These are phyloP conservation scores for Drosophila glabriapex DNA, from an alignment of 2,888 invertebrate species.

Conservation along the genomic window DNA sequence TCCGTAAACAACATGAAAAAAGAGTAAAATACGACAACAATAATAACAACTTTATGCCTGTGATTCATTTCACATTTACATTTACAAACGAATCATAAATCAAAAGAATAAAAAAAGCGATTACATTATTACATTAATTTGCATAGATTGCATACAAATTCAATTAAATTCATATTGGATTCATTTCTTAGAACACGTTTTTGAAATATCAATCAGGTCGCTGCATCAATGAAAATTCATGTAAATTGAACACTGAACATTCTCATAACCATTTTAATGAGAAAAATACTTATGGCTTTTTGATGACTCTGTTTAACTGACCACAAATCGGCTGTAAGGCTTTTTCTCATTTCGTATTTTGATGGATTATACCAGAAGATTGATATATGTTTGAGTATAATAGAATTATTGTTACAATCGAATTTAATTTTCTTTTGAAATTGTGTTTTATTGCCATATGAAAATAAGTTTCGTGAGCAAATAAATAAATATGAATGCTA, in stretches of 20 bases:
- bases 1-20: conserved; percentile 35
- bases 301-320: neutral
- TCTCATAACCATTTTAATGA: conserved; percentile 9
- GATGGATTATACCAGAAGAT: neutral
- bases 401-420: neutral
- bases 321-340: neutral
- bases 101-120: conserved; percentile 1
- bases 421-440: neutral
- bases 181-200: conserved; percentile 22
- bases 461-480: conserved; percentile 1
- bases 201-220: conserved; percentile 16
- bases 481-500: conserved; percentile 9
- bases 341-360: neutral
- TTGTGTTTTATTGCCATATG: neutral
- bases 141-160: conserved; percentile 34
- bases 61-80: conserved; percentile 39
- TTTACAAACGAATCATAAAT: conserved; percentile 17
- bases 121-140: conserved; percentile 39
- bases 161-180: conserved; percentile 18
- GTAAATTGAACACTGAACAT: conserved; percentile 9
- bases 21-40: conserved; percentile 20
- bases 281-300: neutral
- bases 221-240: conserved; percentile 5
- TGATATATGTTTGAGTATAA: neutral
- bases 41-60: neutral